Evolutionary conservation across 2,113 vertebrate species (phyloP).

Genomic region (Castor canadensis): DNA sequence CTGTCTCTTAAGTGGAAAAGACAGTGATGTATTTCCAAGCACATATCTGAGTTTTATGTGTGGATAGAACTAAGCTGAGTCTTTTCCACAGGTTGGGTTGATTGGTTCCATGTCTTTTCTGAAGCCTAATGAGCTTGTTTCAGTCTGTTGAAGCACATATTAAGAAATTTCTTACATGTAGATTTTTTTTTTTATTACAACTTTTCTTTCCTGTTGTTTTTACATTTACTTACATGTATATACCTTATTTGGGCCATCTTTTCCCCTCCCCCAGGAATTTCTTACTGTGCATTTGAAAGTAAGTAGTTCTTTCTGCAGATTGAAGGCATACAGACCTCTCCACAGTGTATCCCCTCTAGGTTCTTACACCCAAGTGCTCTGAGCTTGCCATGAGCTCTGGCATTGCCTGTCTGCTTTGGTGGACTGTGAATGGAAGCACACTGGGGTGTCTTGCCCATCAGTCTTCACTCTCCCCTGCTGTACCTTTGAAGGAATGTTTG

Average conservation of each 20-base stretch:
- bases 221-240: too few relatives aligned
- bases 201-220: too few relatives aligned
- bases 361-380: neutral
- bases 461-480: neutral
- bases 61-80: conserved; percentile 59
- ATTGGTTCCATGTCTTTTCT: neutral
- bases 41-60: conserved; percentile 61
- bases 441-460: neutral
- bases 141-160: neutral
- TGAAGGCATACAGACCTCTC: neutral
- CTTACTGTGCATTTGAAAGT: neutral
- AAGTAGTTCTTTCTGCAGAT: neutral
- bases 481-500: neutral
- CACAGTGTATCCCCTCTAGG: too few relatives aligned
- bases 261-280: neutral
- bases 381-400: neutral
- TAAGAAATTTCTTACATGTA: neutral
- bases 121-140: neutral
- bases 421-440: neutral
- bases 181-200: too few relatives aligned
- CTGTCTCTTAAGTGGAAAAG: conserved; percentile 7
- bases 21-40: conserved; percentile 69
- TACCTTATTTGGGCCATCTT: too few relatives aligned
- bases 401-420: neutral
- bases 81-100: conserved; percentile 27